Base-by-base conservation (phyloP, 2,888 invertebrate genomes). In the Allophyes oxyacanthae region DNA sequence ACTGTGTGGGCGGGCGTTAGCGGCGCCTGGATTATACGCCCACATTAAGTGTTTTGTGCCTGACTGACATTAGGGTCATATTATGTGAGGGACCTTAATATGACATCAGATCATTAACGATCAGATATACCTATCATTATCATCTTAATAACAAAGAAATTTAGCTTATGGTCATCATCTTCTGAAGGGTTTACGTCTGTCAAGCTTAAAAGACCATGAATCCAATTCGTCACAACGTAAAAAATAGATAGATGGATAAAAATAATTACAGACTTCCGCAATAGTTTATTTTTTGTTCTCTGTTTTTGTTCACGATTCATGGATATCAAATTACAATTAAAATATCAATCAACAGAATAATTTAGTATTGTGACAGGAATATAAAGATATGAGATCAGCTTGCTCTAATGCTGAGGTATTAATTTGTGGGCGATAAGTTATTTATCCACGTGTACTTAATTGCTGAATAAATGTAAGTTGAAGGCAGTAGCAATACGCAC, bases 351-450 rank as follows among this genome's bases (percentile, higher is more conserved):
- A 77, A 71, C 64, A 73, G 76, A 82, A 85, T 84, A 78, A 83
- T 87, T 77, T 81, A 77, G 69, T 77, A 83, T 80, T 84, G 82
- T 85, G 86, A 86, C 87, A 85, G 77, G 82, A 82, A 78, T 82
- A 77, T 79, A 71, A 71, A 86, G 84, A 77, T 83, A 89, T 88
- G 85, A 90, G 86, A 88, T 90, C 88, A 87, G 83, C 77, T 67
- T 61, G 63, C 72, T 64, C 45, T 60, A 60, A 49, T 55, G 67
- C 69, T 71, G 56, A 75, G 52, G 40, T 51, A 57, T 49, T 37
- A 41, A 15, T 62, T 71, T 70, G 85, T 85, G 77, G 85, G 84
- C 74, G 77, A 69, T 63, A 64, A 72, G 59, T 68, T 78, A 74
- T 81, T 76, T 81, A 81, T 78, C 66, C 44, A 48, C 53, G 49